Conservation (phyloP, 1,140 invertebrate genomes). For the Zaprionus kolodkinae region DNA sequence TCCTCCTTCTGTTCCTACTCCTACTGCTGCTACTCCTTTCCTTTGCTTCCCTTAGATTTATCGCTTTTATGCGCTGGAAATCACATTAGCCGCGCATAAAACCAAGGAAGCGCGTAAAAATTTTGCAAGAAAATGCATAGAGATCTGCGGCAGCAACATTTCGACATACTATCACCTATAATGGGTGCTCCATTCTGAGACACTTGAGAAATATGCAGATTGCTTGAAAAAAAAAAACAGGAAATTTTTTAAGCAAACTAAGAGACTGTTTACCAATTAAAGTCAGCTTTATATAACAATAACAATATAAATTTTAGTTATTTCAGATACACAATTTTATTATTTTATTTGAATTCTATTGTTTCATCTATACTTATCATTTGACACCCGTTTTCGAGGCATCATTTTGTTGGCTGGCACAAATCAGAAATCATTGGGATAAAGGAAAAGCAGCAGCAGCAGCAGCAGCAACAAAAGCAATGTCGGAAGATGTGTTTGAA, state of each 20-base stretch:
- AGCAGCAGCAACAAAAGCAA: conserved; percentile 1
- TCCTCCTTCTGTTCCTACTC: background rate
- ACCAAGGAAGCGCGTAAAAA: conserved; percentile 72
- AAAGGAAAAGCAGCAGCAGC: conserved; percentile 2
- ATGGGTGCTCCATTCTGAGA: conserved; percentile 30
- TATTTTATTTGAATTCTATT: no score
- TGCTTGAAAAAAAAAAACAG: background rate
- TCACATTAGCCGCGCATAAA: conserved; percentile 74
- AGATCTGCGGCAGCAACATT: conserved; percentile 32
- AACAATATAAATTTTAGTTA: no score
- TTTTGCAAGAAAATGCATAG: conserved; percentile 56
- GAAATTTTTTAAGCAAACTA: no score
- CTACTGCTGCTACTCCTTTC: background rate
- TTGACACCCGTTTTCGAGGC: conserved; percentile 17
- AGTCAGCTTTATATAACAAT: no score
- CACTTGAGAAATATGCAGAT: background rate
- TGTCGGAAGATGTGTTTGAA: conserved; percentile 50
- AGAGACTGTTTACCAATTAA: no score
- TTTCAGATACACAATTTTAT: no score
- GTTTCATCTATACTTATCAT: no score
- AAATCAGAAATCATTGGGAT: conserved; percentile 29
- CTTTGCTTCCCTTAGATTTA: conserved; percentile 59
- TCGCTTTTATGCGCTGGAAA: conserved; percentile 77
- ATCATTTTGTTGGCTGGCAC: conserved; percentile 4
- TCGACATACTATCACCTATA: conserved; percentile 36